phyloP scores from a whole-genome alignment of 2,797 vertebrate genomes.

The Avahi laniger region DNA sequence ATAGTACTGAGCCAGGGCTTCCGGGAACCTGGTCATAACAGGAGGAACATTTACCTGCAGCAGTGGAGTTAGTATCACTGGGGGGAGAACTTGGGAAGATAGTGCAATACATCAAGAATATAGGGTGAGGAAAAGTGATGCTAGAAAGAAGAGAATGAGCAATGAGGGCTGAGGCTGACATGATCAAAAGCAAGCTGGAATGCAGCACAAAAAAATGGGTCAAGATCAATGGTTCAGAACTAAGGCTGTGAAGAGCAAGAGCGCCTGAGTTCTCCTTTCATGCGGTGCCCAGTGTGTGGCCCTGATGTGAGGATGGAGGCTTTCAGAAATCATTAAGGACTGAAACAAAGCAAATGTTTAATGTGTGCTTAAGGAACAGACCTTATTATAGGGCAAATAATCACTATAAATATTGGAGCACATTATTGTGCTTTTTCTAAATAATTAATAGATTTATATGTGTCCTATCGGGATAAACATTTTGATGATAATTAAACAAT shows the following conservation, averaged over 20 bases:
- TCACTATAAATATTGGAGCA: background rate
- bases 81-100: background rate
- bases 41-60: background rate
- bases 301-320: conserved; percentile 24
- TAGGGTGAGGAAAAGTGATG: conserved; percentile 54
- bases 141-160: conserved; percentile 48
- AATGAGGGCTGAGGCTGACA: conserved; percentile 30
- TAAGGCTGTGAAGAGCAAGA: conserved; percentile 64
- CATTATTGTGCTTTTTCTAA: background rate
- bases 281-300: conserved; percentile 43
- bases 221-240: conserved; percentile 56
- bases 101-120: conserved; percentile 43
- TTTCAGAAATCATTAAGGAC: background rate
- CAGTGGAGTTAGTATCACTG: background rate
- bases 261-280: conserved; percentile 13
- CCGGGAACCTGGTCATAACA: background rate
- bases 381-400: background rate
- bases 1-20: background rate
- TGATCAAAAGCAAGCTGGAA: conserved; percentile 61
- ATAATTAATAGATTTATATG: conserved; percentile 14
- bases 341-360: conserved; percentile 11
- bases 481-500: background rate
- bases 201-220: conserved; percentile 40
- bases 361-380: background rate
- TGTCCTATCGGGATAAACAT: background rate